A percentile compares a stretch with the other conserved stretches of the same genome.
phyloP scores from a whole-genome alignment of 2,797 vertebrate species.

The Oryzias dopingdopingensis region DNA sequence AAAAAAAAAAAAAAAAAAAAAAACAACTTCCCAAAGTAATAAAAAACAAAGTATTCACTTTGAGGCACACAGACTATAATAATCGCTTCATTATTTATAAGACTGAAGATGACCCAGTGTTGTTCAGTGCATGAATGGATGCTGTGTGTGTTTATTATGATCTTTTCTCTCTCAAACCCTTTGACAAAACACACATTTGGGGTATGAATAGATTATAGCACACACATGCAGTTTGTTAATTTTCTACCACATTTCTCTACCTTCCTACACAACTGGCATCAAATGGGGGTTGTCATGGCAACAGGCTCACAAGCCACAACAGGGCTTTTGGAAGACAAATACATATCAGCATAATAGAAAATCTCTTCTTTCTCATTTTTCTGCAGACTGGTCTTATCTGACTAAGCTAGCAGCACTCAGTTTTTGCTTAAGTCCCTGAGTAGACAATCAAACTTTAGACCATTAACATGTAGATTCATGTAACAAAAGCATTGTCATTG shows the following conservation, averaged over 20 bases:
- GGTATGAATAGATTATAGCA: conserved; percentile 64
- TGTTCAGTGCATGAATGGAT: conserved; percentile 40
- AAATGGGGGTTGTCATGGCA: conserved; percentile 80
- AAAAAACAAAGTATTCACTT: conserved; percentile 41
- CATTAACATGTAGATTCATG: too few relatives aligned
- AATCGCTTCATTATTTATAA: conserved; percentile 48
- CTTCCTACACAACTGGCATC: conserved; percentile 80
- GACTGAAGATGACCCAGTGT: conserved; percentile 28
- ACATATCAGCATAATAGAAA: conserved; percentile 68
- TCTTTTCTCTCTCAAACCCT: conserved; percentile 37
- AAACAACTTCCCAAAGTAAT: conserved; percentile 1
- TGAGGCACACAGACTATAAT: conserved; percentile 32
- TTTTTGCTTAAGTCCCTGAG: conserved; percentile 2
- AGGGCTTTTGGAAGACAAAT: conserved; percentile 78
- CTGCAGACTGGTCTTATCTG: conserved; percentile 34
- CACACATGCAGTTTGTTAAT: conserved; percentile 70
- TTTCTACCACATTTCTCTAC: conserved; percentile 71
- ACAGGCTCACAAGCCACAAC: conserved; percentile 80
- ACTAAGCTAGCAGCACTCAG: conserved; percentile 5
- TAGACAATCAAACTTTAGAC: too few relatives aligned
- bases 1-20: conserved; percentile 8
- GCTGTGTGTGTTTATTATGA: conserved; percentile 13
- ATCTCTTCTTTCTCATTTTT: conserved; percentile 53
- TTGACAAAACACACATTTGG: conserved; percentile 41
- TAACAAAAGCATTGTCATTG: too few relatives aligned